These are phyloP conservation scores for Dipodomys stephensi DNA, from an alignment of 2,113 vertebrate species.

Conservation along the genomic window DNA sequence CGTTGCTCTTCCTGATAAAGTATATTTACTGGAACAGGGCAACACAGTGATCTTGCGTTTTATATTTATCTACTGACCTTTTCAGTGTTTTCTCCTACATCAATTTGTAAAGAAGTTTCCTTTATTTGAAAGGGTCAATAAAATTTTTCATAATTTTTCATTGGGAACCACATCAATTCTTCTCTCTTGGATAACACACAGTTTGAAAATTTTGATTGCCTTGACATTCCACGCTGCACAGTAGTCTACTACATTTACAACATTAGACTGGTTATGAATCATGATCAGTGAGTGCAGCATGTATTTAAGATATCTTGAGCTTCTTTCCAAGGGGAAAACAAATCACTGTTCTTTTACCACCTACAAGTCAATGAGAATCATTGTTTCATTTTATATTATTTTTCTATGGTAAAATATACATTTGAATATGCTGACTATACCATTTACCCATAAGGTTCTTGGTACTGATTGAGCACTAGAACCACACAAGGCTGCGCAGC, in stretches of 20 bases:
- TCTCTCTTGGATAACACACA: neutral
- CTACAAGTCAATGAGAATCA: neutral
- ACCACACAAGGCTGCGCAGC: neutral
- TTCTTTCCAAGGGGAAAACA: too few species aligned
- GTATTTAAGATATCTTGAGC: neutral
- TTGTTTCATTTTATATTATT: neutral
- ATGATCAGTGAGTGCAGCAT: neutral
- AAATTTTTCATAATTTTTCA: neutral
- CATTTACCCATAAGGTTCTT: neutral
- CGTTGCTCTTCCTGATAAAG: neutral
- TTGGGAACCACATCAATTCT: neutral
- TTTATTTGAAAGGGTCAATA: neutral
- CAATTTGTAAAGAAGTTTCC: neutral
- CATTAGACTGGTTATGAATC: neutral
- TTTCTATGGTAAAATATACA: neutral
- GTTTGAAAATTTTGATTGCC: neutral
- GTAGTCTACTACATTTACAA: neutral
- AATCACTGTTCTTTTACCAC: neutral
- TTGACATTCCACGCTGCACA: neutral
- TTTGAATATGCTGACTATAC: neutral
- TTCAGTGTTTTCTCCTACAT: neutral
- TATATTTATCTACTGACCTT: constrained; percentile 26
- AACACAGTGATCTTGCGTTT: neutral
- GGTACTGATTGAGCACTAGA: neutral
- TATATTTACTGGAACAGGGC: neutral